phyloP scores from a whole-genome alignment of 2,113 vertebrate species.

The Ascaphus truei region DNA sequence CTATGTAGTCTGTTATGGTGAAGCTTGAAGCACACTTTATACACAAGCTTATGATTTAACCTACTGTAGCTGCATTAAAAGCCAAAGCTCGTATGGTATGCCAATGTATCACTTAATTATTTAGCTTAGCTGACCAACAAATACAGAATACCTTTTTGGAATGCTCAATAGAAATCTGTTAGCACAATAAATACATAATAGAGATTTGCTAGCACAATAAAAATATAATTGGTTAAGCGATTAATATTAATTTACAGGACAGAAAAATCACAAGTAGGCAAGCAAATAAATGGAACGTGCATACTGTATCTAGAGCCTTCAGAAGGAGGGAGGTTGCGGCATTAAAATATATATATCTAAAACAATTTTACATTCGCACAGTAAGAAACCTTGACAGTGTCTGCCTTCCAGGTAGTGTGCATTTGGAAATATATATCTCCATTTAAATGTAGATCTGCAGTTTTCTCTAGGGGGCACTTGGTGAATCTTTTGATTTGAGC shows the following conservation, averaged over 20 bases:
- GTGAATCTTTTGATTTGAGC: conserved; percentile 63
- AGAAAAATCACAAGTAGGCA: conserved; percentile 43
- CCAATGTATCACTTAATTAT: conserved; percentile 68
- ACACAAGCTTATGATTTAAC: conserved; percentile 64
- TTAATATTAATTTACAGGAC: conserved; percentile 58
- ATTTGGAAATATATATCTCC: conserved; percentile 66
- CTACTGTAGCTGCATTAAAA: conserved; percentile 70
- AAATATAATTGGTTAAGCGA: conserved; percentile 25
- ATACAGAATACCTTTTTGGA: conserved; percentile 52
- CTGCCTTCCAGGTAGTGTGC: conserved; percentile 63
- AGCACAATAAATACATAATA: conserved; percentile 21
- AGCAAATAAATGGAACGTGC: conserved; percentile 42
- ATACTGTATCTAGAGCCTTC: conserved; percentile 37
- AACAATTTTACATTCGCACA: conserved; percentile 54
- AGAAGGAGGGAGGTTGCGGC: conserved; percentile 38
- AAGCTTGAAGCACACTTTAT: conserved; percentile 68
- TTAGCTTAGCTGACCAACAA: conserved; percentile 59
- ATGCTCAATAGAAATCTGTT: conserved; percentile 47
- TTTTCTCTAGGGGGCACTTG: conserved; percentile 69
- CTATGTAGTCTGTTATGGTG: conserved; percentile 48
- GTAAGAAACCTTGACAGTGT: conserved; percentile 59
- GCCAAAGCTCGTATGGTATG: conserved; percentile 64
- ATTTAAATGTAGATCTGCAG: conserved; percentile 69
- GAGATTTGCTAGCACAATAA: conserved; percentile 33
- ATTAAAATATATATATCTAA: conserved; percentile 53